Percentiles rank a stretch among this genome's conserved stretches.
Conservation (phyloP, 1,140 invertebrate species). For the Philopotamus ludificatus region DNA sequence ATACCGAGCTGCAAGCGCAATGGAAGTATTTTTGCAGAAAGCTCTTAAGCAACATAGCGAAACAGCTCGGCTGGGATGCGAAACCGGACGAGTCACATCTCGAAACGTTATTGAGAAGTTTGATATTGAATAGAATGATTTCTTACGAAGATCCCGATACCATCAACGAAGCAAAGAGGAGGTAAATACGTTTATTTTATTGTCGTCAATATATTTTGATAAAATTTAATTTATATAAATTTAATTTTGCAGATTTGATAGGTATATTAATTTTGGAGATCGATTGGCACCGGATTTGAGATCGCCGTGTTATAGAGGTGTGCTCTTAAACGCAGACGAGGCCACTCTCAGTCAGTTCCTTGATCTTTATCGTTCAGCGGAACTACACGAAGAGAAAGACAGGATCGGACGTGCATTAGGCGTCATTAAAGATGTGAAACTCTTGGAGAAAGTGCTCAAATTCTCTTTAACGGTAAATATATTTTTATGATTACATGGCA, state of each 20-base stretch:
- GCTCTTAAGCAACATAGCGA: slow-evolving; percentile 69
- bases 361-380: slow-evolving; percentile 78
- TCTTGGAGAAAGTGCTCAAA: slow-evolving; percentile 78
- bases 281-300: slow-evolving; percentile 85
- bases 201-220: no score
- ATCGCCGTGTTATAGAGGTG: slow-evolving; percentile 82
- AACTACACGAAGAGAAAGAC: slow-evolving; percentile 91
- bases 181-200: slow-evolving; percentile 44
- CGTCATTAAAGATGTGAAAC: slow-evolving; percentile 65
- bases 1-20: slow-evolving; percentile 71
- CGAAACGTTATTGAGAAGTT: slow-evolving; percentile 77
- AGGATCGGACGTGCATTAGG: slow-evolving; percentile 82
- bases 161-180: slow-evolving; percentile 71
- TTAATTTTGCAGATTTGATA: slow-evolving; percentile 62
- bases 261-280: slow-evolving; percentile 63
- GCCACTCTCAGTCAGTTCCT: slow-evolving; percentile 76
- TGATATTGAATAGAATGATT: slow-evolving; percentile 80
- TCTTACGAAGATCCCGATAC: slow-evolving; percentile 74
- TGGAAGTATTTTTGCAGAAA: slow-evolving; percentile 73
- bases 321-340: slow-evolving; percentile 69
- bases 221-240: neutral
- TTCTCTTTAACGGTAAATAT: slow-evolving; percentile 82
- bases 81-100: slow-evolving; percentile 75
- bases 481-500: neutral
- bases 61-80: slow-evolving; percentile 76